Conservation (phyloP, 2,797 vertebrate species). For the Triplophysa yarkandensis region DNA sequence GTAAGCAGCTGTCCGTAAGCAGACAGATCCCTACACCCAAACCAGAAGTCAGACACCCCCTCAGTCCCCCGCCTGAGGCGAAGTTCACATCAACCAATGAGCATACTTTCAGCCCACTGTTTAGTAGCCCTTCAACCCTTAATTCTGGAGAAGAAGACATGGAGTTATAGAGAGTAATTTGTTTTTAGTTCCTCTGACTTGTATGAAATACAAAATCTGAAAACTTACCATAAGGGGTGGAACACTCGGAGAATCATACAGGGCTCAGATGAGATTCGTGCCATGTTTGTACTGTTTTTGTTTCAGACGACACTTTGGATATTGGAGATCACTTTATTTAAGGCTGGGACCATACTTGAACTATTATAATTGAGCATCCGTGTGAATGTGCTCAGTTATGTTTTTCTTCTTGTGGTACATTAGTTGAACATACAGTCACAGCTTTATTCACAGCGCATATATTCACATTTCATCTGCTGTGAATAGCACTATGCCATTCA, state of each 20-base stretch:
- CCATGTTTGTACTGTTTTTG: conserved; percentile 32
- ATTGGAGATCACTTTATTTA: conserved; percentile 3
- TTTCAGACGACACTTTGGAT: conserved; percentile 6
- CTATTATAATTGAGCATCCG: not conserved
- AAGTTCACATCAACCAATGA: conserved; percentile 56
- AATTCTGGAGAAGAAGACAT: conserved; percentile 78
- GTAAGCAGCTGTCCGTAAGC: conserved; percentile 69
- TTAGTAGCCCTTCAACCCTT: conserved; percentile 61
- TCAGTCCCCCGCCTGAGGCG: conserved; percentile 55
- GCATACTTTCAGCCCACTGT: conserved; percentile 58
- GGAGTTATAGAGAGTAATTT: conserved; percentile 71
- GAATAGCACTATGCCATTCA: not conserved
- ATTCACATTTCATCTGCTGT: not conserved
- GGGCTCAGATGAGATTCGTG: conserved; percentile 1
- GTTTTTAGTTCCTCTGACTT: not conserved
- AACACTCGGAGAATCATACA: conserved; percentile 23
- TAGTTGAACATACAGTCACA: not conserved
- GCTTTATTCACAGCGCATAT: not conserved
- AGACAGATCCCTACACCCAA: conserved; percentile 64
- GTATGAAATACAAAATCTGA: conserved; percentile 10
- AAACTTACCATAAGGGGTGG: not conserved
- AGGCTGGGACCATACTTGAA: conserved; percentile 34
- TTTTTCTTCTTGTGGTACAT: not conserved
- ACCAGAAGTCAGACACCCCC: conserved; percentile 55
- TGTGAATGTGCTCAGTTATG: not conserved